Evolutionary conservation across 2,797 vertebrate genomes (phyloP), one percentile per base, ranked within the genome.

Genomic region (Periparus ater): DNA sequence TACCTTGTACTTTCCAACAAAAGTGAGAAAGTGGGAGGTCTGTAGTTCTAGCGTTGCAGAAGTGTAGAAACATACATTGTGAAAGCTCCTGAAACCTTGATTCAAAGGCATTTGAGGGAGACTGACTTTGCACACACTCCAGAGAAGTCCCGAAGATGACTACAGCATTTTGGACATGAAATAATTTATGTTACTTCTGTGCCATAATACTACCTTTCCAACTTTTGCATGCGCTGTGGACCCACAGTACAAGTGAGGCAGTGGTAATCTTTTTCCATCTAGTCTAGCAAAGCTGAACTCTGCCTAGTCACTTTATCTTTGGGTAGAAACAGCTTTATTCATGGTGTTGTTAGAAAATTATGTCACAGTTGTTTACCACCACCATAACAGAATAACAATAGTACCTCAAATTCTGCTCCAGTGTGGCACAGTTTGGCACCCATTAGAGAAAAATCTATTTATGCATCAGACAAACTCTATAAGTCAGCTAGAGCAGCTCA

Each of bases 31-130:
- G 38, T 26, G 19, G 2, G 4, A 90, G 8, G 3, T 60, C n/a
- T 3, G 0, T 5, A 40, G 18, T 30, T 79, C 12, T 45, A 45
- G 22, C 20, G 27, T 20, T 0, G 0, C 14, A 30, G 26, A 86
- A 61, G 10, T 18, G 11, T 47, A 44, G 62, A 89, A 67, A 78
- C 0, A 0, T 13, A 30, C 0, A 2, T 7, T 51, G n/a, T 26
- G 18, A 45, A 58, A 79, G 27, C n/a, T 76, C 40, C 18, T 8
- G 29, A 45, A 20, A 62, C 10, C 23, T 32, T 26, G 40, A 51
- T 47, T 44, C 25, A 51, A 3, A 7, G 6, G 9, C 36, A 22
- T 38, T 51, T 76, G 34, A 65, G 32, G 23, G 50, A 66, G 11
- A 68, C 14, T 8, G 30, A 70, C 48, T 77, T 7, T 25, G 20